Evolutionary conservation across 1,140 invertebrate genomes (phyloP).

Genomic region (Drosophila willistoni): DNA sequence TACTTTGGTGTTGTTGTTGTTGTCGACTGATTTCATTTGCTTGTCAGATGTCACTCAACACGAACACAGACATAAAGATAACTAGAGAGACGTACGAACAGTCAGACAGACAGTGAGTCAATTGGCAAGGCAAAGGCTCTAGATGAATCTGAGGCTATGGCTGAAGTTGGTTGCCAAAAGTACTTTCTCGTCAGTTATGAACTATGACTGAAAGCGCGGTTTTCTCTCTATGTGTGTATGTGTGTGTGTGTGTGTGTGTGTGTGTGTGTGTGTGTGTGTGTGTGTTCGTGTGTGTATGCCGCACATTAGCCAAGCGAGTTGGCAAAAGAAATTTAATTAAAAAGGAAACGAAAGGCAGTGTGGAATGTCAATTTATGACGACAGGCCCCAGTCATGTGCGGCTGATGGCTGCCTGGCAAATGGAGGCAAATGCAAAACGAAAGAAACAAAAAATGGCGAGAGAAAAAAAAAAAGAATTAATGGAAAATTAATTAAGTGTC

Average conservation of each 20-base stretch:
- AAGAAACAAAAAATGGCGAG: conserved; percentile 17
- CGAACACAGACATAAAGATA: conserved; percentile 10
- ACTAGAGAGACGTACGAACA: conserved; percentile 1
- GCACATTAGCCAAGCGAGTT: conserved; percentile 20
- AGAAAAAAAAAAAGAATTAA: conserved; percentile 66
- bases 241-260: background rate
- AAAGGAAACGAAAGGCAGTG: conserved; percentile 38
- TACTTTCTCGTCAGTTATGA: conserved; percentile 2
- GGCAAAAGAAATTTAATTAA: conserved; percentile 55
- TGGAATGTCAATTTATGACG: conserved; percentile 59
- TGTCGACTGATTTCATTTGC: conserved; percentile 58
- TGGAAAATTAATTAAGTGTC: conserved; percentile 80
- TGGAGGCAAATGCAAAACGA: conserved; percentile 1
- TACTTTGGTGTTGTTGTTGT: conserved; percentile 13
- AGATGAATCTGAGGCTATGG: background rate
- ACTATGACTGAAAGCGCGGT: conserved; percentile 4
- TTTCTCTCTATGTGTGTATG: background rate
- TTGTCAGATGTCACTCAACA: conserved; percentile 51
- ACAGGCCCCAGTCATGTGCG: conserved; percentile 4
- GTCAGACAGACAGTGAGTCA: background rate
- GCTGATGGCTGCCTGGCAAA: background rate
- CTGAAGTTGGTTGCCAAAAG: background rate
- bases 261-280: background rate
- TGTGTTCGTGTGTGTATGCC: background rate
- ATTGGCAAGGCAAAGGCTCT: background rate